Evolutionary conservation across 1,140 invertebrate species (phyloP).

Genomic region (Matsumurasca onukii): DNA sequence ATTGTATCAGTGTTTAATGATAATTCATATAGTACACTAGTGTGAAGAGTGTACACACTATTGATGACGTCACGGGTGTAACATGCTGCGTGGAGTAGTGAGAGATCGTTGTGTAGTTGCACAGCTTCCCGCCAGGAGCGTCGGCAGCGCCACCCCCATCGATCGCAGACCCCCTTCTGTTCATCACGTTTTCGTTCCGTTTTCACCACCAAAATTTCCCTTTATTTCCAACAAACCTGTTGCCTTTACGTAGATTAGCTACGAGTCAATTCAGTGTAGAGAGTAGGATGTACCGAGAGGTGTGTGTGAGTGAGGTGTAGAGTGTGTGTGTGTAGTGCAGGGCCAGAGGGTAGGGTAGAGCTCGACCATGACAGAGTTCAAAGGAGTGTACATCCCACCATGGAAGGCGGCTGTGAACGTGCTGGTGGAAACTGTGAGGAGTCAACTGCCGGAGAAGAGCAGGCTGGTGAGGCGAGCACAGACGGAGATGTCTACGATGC

Average conservation of each 20-base stretch:
- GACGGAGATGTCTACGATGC: conserved; percentile 20
- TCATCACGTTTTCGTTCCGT: not conserved
- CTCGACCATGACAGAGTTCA: conserved; percentile 56
- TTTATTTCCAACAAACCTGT: too few species aligned
- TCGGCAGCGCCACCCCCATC: not conserved
- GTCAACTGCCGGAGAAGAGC: conserved; percentile 70
- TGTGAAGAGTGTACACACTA: too few species aligned
- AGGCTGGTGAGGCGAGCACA: conserved; percentile 49
- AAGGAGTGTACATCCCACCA: conserved; percentile 64
- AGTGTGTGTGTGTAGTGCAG: too few species aligned
- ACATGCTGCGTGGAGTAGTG: not conserved
- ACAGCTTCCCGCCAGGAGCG: conserved; percentile 14
- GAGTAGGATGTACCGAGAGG: not conserved
- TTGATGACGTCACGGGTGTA: too few species aligned
- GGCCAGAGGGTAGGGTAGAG: not conserved
- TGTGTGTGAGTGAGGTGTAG: not conserved
- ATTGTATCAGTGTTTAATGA: too few species aligned
- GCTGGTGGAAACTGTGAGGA: conserved; percentile 74
- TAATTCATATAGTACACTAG: too few species aligned
- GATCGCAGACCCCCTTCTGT: conserved; percentile 4
- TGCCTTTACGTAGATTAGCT: too few species aligned
- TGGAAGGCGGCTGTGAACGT: conserved; percentile 73
- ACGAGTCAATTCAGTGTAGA: conserved; percentile 4
- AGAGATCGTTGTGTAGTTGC: conserved; percentile 2
- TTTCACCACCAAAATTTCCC: too few species aligned